A percentile compares a stretch with the other conserved stretches of the same genome.
Conservation (phyloP, 2,888 invertebrate species). For the Catocala nupta region DNA sequence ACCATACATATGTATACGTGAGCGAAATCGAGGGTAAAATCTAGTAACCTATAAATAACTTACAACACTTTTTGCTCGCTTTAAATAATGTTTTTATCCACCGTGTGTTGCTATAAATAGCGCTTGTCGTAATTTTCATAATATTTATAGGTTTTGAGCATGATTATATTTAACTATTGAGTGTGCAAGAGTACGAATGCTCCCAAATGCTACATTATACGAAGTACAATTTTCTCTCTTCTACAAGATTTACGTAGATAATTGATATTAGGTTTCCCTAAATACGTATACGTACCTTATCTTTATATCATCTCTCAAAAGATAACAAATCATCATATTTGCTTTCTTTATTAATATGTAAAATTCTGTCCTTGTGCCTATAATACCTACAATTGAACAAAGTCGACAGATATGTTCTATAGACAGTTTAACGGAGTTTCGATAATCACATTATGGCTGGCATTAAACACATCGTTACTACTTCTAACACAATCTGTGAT, state of each 20-base stretch:
- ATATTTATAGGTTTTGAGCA: not conserved
- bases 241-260: too few relatives aligned
- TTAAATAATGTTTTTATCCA: not conserved
- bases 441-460: constrained; percentile 1
- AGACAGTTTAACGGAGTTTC: constrained; percentile 1
- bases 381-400: not conserved
- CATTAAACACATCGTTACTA: constrained; percentile 15
- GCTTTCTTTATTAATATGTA: not conserved
- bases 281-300: too few relatives aligned
- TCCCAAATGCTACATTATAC: too few relatives aligned
- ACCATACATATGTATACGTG: too few relatives aligned
- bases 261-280: too few relatives aligned
- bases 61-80: not conserved
- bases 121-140: not conserved
- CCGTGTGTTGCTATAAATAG: not conserved
- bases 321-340: not conserved
- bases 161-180: not conserved
- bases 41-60: not conserved
- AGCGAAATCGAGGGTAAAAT: too few relatives aligned
- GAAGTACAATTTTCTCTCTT: too few relatives aligned
- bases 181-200: not conserved
- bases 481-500: constrained; percentile 6
- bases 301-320: too few relatives aligned
- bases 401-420: constrained; percentile 5
- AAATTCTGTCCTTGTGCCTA: not conserved